Evolutionary conservation across 2,888 invertebrate species (phyloP), one percentile per base, ranked within the genome.

Genomic region (Sinhomidia bicolor): DNA sequence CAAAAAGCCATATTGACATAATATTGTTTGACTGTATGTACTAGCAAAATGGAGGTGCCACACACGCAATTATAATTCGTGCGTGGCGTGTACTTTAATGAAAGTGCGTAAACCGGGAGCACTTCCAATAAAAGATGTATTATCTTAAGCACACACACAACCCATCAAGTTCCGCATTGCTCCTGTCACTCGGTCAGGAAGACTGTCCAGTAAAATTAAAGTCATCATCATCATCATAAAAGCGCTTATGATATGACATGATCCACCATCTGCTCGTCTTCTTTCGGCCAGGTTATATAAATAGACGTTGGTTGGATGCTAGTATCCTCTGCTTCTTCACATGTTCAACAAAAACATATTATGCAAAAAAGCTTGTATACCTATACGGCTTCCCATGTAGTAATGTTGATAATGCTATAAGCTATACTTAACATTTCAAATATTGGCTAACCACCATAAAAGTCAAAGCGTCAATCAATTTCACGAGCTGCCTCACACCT

Each of bases 381-480:
- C n/a, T n/a, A n/a, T n/a, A n/a, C n/a, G 71, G 44, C 44, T 71
- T 71, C 20, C n/a, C n/a, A n/a, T n/a, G 12, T 17, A 20, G 41
- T 54, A 41, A 7, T 20, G 17, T 20, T 44, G n/a, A 17, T 51
- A 47, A 54, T 78, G 26, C 41, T 78, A 17, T 47, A 81, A 36
- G 65, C 62, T 65, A 81, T 65, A 65, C 81, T 81, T 62, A 81
- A 60, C 60, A 36, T 36, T 36, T 23, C 62, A 80, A 80, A 80
- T 80, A 80, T 80, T 80, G 80, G 80, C 41, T 80, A 41, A 62
- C 62, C 80, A 80, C 71, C 71, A 71, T 80, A 80, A 62, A 80
- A 80, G 60, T 41, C 60, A 57, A 41, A 41, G 17, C 32, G 51
- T 82, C 82, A 47, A 47, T 68, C 65, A 81, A 65, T 65, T 81